Conservation (phyloP, 2,797 vertebrate genomes). For the Alfaro cultratus region DNA sequence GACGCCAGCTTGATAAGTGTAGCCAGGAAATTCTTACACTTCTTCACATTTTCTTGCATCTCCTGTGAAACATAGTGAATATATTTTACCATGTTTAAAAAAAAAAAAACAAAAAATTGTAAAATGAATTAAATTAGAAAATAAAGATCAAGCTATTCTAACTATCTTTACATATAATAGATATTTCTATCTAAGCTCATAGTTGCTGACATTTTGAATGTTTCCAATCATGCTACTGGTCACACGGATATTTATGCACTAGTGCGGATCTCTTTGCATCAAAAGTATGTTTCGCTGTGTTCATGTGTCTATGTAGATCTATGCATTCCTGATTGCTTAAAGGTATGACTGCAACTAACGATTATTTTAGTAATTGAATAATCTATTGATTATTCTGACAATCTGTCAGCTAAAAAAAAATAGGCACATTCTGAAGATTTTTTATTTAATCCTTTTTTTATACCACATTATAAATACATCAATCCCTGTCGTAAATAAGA, state of each 20-base stretch:
- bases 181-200: no score
- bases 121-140: background rate
- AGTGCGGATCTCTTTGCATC: background rate
- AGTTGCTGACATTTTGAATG: constrained; percentile 19
- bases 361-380: no score
- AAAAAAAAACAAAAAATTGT: no score
- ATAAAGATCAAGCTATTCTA: background rate
- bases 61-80: constrained; percentile 74
- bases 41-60: constrained; percentile 93
- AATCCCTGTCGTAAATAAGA: no score
- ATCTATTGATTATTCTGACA: no score
- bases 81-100: background rate
- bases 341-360: no score
- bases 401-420: no score
- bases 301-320: background rate
- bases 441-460: no score
- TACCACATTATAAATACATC: no score
- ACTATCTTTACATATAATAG: no score
- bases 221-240: background rate
- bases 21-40: constrained; percentile 91
- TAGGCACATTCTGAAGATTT: no score
- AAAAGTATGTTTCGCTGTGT: constrained; percentile 1
- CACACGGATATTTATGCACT: background rate
- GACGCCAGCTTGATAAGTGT: constrained; percentile 91
- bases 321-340: constrained; percentile 6